Base-by-base conservation (phyloP, 2,113 vertebrate genomes). In the Lepus europaeus region DNA sequence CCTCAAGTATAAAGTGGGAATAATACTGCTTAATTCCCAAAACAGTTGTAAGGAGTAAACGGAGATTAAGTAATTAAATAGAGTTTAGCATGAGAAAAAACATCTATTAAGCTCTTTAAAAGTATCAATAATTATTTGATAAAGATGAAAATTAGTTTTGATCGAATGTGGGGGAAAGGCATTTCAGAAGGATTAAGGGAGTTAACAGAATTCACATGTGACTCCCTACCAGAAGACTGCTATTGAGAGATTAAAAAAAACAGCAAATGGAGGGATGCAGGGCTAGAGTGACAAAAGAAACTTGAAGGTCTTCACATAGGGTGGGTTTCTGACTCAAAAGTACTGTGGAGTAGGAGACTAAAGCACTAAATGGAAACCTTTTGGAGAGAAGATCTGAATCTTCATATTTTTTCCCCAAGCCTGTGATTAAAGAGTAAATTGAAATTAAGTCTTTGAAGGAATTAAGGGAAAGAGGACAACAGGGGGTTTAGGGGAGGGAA, bases 11-110 rank as follows among this genome's bases (percentile, higher is more conserved):
- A 51, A 20, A 45, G 9, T 39, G 20, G 64, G 11, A 51, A 53
- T 68, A 96, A 31, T 39, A 78, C 23, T 27, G 80, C 14, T 87
- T 80, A 73, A 29, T 85, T 77, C 19, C 56, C 79, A 72, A 17
- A 61, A 64, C 19, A 66, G 11, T 79, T 78, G 31, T 86, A 33
- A 86, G 25, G 25, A 80, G 72, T 94, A 93, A 90, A 66, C 70
- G 31, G 19, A 11, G 49, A 69, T 63, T 84, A 84, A 89, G 14
- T 83, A 31, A 76, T 93, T 83, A 93, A 51, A 72, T 53, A 79
- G 39, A 92, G 51, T 72, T 25, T 16, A 87, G 4, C 25, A 39
- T 77, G 31, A 16, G 63, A 51, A 9, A 81, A 16, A 80, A 49
- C 20, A 70, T 5, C n/a, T n/a, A 77, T 2, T 72, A 59, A 81